Conservation (phyloP, 2,888 invertebrate genomes). For the Folsomia candida region DNA sequence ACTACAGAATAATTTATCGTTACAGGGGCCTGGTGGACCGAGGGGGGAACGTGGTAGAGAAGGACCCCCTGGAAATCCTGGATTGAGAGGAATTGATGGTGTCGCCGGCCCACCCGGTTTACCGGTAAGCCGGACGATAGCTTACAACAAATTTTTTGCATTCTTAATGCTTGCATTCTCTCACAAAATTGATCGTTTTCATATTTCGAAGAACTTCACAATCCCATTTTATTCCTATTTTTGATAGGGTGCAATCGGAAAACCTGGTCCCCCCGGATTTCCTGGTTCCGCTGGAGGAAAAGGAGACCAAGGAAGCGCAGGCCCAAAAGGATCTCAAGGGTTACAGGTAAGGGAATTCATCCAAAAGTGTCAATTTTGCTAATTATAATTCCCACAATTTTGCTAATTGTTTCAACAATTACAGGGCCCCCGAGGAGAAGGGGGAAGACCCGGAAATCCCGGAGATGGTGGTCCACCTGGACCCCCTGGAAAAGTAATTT, state of each 20-base stretch:
- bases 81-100: constrained; percentile 76
- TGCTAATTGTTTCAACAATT: too few species aligned
- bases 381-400: neutral
- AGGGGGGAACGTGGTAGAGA: constrained; percentile 82
- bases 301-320: constrained; percentile 72
- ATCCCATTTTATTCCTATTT: constrained; percentile 3
- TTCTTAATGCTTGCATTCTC: too few species aligned
- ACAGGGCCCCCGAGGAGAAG: too few species aligned
- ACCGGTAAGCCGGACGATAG: too few species aligned
- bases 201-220: neutral
- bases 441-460: constrained; percentile 72
- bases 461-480: constrained; percentile 75
- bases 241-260: constrained; percentile 71
- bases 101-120: constrained; percentile 73
- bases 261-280: constrained; percentile 80
- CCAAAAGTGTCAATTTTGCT: neutral
- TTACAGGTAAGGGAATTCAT: constrained; percentile 70
- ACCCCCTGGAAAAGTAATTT: constrained; percentile 65
- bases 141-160: too few species aligned
- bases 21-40: constrained; percentile 72
- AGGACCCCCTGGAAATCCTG: constrained; percentile 72
- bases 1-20: constrained; percentile 13
- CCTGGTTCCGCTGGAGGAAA: constrained; percentile 77
- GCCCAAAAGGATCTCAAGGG: constrained; percentile 78
- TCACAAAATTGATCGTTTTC: too few species aligned